Evolutionary conservation across 2,113 vertebrate species (phyloP).

Genomic region (Dascyllus trimaculatus): DNA sequence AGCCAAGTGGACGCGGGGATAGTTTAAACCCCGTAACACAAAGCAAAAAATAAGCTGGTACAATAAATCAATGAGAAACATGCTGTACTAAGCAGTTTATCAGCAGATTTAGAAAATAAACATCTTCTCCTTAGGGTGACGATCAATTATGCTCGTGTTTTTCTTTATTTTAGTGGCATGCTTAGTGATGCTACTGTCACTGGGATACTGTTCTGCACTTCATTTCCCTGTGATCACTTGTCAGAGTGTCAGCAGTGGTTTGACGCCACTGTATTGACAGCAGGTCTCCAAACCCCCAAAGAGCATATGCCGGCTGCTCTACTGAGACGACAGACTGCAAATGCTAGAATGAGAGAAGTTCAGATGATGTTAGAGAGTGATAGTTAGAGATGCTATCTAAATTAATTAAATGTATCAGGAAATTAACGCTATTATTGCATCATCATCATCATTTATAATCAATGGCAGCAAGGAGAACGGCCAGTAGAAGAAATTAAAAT

Average conservation of each 20-base stretch:
- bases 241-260: slow-evolving; percentile 34
- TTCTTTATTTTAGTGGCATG: slow-evolving; percentile 1
- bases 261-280: slow-evolving; percentile 50
- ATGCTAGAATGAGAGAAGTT: neutral
- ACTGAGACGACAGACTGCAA: slow-evolving; percentile 9
- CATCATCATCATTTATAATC: slow-evolving; percentile 11
- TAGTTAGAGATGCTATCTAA: slow-evolving; percentile 1
- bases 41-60: neutral
- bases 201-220: slow-evolving; percentile 3
- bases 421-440: neutral
- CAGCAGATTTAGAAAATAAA: neutral
- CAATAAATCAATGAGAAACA: slow-evolving; percentile 13
- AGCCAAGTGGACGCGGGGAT: neutral
- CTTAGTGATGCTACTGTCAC: slow-evolving; percentile 5
- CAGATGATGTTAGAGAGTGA: neutral
- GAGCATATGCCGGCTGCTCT: slow-evolving; percentile 20
- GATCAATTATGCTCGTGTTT: slow-evolving; percentile 2
- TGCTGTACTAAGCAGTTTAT: slow-evolving; percentile 1
- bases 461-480: slow-evolving; percentile 1
- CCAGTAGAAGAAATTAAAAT: neutral
- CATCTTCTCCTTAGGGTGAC: slow-evolving; percentile 3
- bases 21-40: neutral
- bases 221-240: slow-evolving; percentile 24
- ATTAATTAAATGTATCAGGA: slow-evolving; percentile 9
- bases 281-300: slow-evolving; percentile 18